Conservation (phyloP, 2,797 vertebrate genomes). For the Telmatherina bonti region DNA sequence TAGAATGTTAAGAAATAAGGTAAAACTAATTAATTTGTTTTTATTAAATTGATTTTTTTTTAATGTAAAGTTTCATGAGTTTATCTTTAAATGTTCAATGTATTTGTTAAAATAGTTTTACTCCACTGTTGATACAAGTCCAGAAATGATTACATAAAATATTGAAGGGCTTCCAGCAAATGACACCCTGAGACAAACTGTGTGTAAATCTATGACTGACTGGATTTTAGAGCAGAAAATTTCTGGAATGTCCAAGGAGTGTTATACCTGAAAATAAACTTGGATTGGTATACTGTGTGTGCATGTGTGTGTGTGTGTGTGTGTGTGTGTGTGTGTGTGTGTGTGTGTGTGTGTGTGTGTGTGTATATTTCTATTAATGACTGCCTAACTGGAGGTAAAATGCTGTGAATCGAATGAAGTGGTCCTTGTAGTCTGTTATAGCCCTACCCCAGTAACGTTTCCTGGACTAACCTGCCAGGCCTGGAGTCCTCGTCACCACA, state of each 20-base stretch:
- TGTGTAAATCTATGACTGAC: slow-evolving; percentile 17
- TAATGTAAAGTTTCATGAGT: too few species aligned
- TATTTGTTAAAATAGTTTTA: neutral
- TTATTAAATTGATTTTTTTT: too few species aligned
- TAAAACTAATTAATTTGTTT: neutral
- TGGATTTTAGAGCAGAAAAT: slow-evolving; percentile 3
- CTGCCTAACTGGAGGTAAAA: slow-evolving; percentile 21
- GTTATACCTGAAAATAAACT: slow-evolving; percentile 21
- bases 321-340: too few species aligned
- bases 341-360: slow-evolving; percentile 6
- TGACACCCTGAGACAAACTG: slow-evolving; percentile 33
- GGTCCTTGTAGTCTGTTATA: slow-evolving; percentile 42
- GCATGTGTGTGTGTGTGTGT: slow-evolving; percentile 3
- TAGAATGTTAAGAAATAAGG: neutral
- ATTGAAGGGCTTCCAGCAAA: slow-evolving; percentile 25
- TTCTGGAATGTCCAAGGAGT: neutral
- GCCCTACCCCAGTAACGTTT: slow-evolving; percentile 21
- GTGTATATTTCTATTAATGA: slow-evolving; percentile 7
- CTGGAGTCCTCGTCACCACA: slow-evolving; percentile 40
- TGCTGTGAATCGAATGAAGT: slow-evolving; percentile 23
- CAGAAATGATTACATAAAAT: slow-evolving; percentile 15
- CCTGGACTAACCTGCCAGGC: slow-evolving; percentile 15
- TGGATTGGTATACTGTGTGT: neutral
- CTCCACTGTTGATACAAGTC: neutral
- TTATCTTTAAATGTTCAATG: neutral